A percentile compares a stretch with the other conserved stretches of the same genome.
Evolutionary conservation across 2,113 vertebrate species (phyloP).

Genomic region (Mohoua ochrocephala): DNA sequence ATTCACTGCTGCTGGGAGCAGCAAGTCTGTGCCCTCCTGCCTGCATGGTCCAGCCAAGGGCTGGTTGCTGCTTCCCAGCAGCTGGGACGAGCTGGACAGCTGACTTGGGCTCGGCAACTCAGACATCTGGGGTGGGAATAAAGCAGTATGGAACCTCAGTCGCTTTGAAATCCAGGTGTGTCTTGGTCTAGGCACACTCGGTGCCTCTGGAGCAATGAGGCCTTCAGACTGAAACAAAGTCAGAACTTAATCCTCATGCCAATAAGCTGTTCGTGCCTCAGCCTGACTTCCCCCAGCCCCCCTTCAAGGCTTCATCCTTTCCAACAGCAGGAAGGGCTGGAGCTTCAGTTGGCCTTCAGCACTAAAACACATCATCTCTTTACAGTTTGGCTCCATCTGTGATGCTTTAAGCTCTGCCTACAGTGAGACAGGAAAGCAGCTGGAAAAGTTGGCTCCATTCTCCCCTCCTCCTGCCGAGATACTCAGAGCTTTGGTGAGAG

Average conservation of each 20-base stretch:
- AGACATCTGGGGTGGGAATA: background rate
- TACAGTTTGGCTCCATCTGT: background rate
- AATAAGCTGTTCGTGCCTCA: background rate
- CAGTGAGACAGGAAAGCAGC: background rate
- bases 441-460: background rate
- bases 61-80: background rate
- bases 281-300: background rate
- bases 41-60: accelerated
- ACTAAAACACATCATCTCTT: background rate
- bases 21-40: background rate
- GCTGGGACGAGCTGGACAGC: background rate
- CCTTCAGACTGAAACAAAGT: background rate
- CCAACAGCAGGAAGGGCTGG: background rate
- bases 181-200: background rate
- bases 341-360: background rate
- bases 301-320: background rate
- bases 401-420: background rate
- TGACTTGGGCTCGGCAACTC: background rate
- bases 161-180: background rate
- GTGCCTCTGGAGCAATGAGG: background rate
- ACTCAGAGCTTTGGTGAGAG: background rate
- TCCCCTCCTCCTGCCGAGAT: background rate
- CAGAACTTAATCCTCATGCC: background rate
- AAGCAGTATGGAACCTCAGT: background rate
- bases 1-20: background rate